These are phyloP conservation scores for Otus sunia DNA, from an alignment of 2,113 vertebrate species.

Conservation along the genomic window DNA sequence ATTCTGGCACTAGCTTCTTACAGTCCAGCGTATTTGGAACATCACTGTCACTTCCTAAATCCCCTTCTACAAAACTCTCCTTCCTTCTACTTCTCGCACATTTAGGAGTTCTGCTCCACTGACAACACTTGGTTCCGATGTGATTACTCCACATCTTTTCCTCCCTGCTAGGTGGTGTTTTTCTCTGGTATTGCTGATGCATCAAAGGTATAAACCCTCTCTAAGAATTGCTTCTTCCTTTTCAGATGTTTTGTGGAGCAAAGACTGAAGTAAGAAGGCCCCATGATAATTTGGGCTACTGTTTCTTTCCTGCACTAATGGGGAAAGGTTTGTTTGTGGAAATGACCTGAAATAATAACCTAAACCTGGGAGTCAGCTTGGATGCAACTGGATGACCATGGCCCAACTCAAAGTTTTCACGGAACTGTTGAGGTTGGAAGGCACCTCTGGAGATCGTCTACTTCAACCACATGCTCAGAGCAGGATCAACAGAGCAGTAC, in stretches of 20 bases:
- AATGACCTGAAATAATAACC: neutral
- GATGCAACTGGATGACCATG: neutral
- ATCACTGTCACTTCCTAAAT: neutral
- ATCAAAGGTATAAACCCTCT: neutral
- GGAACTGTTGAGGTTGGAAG: neutral
- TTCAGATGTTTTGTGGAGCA: neutral
- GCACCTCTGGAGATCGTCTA: neutral
- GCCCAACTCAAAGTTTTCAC: neutral
- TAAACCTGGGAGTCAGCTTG: neutral
- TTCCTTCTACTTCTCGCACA: neutral
- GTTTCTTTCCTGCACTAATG: neutral
- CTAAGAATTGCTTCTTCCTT: neutral
- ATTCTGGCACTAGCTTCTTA: neutral
- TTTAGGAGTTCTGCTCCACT: neutral
- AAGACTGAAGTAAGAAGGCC: neutral
- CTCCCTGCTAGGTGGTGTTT: neutral
- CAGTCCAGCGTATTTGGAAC: neutral
- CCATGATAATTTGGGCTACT: neutral
- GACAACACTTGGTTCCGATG: neutral
- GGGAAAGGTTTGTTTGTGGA: neutral
- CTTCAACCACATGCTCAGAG: neutral
- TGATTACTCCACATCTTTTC: neutral
- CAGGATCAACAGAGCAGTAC: neutral
- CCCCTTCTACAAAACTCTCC: neutral
- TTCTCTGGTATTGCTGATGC: neutral